Evolutionary conservation across 2,113 vertebrate genomes (phyloP).

Genomic region (Haliaeetus leucogaster): DNA sequence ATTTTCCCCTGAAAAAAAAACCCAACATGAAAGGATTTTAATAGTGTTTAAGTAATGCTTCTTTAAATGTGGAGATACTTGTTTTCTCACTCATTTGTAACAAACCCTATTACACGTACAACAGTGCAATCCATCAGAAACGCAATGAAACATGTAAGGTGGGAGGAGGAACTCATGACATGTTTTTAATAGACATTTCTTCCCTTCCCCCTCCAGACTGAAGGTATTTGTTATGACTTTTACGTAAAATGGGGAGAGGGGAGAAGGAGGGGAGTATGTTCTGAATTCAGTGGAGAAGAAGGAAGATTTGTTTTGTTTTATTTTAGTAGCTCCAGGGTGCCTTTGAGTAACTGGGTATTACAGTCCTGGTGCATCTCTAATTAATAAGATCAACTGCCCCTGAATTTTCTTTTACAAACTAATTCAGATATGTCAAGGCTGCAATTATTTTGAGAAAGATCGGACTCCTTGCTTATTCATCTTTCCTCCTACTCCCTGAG

Average conservation of each 20-base stretch:
- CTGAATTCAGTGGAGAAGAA: slow-evolving; percentile 51
- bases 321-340: slow-evolving; percentile 67
- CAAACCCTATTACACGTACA: slow-evolving; percentile 12
- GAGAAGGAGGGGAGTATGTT: background rate
- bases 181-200: slow-evolving; percentile 25
- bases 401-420: slow-evolving; percentile 78
- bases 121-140: slow-evolving; percentile 40
- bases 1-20: background rate
- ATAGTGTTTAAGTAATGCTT: slow-evolving; percentile 52
- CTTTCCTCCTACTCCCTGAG: slow-evolving; percentile 71
- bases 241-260: background rate
- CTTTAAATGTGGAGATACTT: slow-evolving; percentile 50
- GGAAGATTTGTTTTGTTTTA: slow-evolving; percentile 63
- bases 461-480: slow-evolving; percentile 74
- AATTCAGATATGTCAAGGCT: slow-evolving; percentile 77
- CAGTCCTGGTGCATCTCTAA: slow-evolving; percentile 69
- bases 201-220: slow-evolving; percentile 17
- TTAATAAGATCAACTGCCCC: slow-evolving; percentile 79
- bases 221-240: slow-evolving; percentile 33
- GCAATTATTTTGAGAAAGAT: slow-evolving; percentile 80
- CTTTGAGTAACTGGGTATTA: slow-evolving; percentile 65
- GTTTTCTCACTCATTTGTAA: slow-evolving; percentile 65
- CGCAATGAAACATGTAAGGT: slow-evolving; percentile 9
- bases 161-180: slow-evolving; percentile 42
- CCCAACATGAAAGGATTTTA: background rate